Conservation (phyloP, 2,797 vertebrate genomes). For the Calcarius lapponicus region DNA sequence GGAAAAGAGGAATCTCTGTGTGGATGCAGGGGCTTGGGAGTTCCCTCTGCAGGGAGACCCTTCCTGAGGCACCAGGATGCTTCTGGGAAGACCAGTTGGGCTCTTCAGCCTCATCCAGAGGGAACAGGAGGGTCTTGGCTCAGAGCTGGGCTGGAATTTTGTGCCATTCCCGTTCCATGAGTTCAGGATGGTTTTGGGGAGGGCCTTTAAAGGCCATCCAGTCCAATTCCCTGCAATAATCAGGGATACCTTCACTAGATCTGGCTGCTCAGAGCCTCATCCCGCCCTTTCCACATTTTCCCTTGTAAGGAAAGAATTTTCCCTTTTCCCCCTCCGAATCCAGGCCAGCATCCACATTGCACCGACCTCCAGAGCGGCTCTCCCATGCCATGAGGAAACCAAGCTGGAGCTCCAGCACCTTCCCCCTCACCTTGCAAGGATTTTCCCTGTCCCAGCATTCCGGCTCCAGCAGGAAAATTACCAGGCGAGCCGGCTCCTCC, state of each 20-base stretch:
- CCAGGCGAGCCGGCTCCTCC: background rate
- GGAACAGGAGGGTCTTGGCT: background rate
- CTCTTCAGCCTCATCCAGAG: background rate
- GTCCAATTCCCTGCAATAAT: background rate
- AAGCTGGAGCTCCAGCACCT: background rate
- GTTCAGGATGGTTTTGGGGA: background rate
- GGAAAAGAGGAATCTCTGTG: background rate
- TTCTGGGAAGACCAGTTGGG: background rate
- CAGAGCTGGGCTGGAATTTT: background rate
- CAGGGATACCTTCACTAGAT: background rate
- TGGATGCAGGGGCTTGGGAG: background rate
- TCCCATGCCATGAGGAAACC: background rate
- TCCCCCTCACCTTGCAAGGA: background rate
- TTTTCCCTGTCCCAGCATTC: background rate
- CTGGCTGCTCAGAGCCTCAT: background rate
- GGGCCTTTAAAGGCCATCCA: background rate
- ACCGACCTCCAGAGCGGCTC: background rate
- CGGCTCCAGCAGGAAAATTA: background rate
- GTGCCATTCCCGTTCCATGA: background rate
- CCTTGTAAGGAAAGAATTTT: background rate
- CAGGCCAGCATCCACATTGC: accelerated
- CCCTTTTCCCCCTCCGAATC: background rate
- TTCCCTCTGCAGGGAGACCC: background rate
- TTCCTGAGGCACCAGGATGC: background rate
- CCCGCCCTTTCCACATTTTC: accelerated